Evolutionary conservation across 2,888 invertebrate species (phyloP).

Genomic region (Ganaspis brasiliensis): DNA sequence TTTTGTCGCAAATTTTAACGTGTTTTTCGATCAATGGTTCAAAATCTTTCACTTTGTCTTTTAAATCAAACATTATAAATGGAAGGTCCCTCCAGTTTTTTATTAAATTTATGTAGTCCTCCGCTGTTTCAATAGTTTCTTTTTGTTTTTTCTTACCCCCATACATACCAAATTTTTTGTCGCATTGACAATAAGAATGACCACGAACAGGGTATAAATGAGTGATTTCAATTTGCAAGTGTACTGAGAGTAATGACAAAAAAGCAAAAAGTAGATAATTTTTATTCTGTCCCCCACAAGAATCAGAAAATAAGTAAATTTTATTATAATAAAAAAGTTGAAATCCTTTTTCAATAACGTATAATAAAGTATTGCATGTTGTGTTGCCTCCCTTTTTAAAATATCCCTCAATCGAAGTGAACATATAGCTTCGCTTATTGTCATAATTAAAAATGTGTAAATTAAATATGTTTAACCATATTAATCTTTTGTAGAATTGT

Average conservation of each 20-base stretch:
- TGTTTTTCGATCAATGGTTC: neutral
- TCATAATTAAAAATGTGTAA: neutral
- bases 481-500: neutral
- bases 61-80: neutral
- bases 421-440: conserved; percentile 37
- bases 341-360: conserved; percentile 3
- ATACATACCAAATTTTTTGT: conserved; percentile 53
- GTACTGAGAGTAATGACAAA: conserved; percentile 47
- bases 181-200: conserved; percentile 17
- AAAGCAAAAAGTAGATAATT: conserved; percentile 46
- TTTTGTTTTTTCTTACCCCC: neutral
- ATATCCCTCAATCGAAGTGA: conserved; percentile 27
- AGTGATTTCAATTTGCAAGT: conserved; percentile 48
- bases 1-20: no score
- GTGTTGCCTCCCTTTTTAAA: conserved; percentile 47
- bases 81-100: neutral
- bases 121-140: neutral
- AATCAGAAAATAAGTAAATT: conserved; percentile 47
- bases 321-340: neutral
- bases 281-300: conserved; percentile 46
- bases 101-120: neutral
- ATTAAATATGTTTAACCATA: neutral
- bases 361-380: conserved; percentile 41
- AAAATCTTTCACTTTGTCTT: neutral
- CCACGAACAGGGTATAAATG: conserved; percentile 58